phyloP scores from a whole-genome alignment of 2,888 invertebrate genomes.

The Acrobasis repandana region DNA sequence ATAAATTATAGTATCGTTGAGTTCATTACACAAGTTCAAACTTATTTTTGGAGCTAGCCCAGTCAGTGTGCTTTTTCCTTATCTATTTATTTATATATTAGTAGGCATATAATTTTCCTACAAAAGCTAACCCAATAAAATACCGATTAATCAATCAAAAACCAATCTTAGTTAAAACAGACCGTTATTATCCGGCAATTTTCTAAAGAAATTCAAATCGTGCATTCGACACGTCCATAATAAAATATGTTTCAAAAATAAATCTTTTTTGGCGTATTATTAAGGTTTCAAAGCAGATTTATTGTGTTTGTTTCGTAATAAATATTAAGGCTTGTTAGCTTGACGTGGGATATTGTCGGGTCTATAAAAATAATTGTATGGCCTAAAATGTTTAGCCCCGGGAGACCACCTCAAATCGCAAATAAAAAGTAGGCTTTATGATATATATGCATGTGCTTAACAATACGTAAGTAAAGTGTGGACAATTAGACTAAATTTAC shows the following conservation, averaged over 20 bases:
- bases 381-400: conserved; percentile 29
- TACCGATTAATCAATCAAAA: conserved; percentile 52
- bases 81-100: too few species aligned
- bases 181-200: conserved; percentile 11
- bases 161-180: conserved; percentile 30
- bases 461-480: conserved; percentile 14
- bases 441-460: conserved; percentile 26
- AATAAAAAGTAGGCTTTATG: conserved; percentile 31
- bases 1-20: too few species aligned
- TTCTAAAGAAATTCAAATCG: conserved; percentile 25
- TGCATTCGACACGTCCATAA: conserved; percentile 34
- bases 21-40: too few species aligned
- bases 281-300: conserved; percentile 59
- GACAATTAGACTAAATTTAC: too few species aligned
- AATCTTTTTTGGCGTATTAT: conserved; percentile 40
- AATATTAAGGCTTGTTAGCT: conserved; percentile 21
- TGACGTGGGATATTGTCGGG: conserved; percentile 19
- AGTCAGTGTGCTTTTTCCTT: too few species aligned
- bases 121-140: conserved; percentile 4
- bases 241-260: conserved; percentile 34
- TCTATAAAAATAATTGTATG: conserved; percentile 28
- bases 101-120: not conserved
- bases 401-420: conserved; percentile 47
- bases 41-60: too few species aligned
- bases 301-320: conserved; percentile 56